A percentile compares a stretch with the other conserved stretches of the same genome.
Conservation (phyloP, 2,113 vertebrate genomes). For the Climacteris rufus region DNA sequence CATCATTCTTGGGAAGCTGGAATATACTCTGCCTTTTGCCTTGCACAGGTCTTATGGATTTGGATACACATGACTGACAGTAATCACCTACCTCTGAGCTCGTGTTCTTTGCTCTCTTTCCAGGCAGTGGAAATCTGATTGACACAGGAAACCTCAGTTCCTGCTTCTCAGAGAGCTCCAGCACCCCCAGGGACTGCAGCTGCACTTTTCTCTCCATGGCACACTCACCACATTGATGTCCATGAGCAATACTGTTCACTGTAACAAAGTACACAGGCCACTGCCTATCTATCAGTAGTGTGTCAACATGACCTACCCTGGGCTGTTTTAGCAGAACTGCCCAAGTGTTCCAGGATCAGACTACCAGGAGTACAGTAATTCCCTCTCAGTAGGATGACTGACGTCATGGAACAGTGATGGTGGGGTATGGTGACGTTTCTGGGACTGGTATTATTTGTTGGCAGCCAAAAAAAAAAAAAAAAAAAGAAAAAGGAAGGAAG, state of each 20-base stretch:
- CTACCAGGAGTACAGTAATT: background rate
- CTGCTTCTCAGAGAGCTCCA: background rate
- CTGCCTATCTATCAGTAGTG: background rate
- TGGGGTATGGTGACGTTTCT: background rate
- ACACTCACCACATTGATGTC: background rate
- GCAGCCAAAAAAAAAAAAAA: background rate
- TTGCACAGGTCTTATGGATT: background rate
- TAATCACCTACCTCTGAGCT: background rate
- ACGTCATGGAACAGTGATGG: rapidly evolving
- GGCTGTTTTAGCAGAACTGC: background rate
- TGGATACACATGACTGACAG: background rate
- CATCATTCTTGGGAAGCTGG: background rate
- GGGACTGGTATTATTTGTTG: background rate
- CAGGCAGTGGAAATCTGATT: background rate
- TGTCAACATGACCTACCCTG: background rate
- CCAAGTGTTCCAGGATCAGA: background rate
- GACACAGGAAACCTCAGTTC: background rate
- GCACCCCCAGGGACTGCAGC: background rate
- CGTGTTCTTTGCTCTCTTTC: background rate
- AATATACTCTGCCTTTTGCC: background rate
- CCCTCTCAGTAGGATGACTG: background rate
- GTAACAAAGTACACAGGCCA: background rate
- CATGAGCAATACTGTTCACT: background rate
- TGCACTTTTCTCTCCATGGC: background rate
- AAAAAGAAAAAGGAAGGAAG: background rate